Conservation (phyloP, 1,140 invertebrate genomes). For the Aphidius gifuensis region DNA sequence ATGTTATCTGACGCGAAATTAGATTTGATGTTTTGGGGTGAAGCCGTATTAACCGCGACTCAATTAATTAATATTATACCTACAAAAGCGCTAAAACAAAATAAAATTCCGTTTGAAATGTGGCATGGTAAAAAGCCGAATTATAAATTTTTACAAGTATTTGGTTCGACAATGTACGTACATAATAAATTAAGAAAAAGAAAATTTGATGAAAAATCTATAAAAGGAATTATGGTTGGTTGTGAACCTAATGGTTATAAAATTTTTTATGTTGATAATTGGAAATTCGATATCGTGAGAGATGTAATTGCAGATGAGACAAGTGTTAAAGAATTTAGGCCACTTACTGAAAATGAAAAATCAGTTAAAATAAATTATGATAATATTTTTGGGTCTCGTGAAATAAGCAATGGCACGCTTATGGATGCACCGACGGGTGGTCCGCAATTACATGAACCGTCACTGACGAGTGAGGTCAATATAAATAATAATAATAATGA, state of each 20-base stretch:
- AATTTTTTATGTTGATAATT: slow-evolving; percentile 39
- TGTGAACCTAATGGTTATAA: slow-evolving; percentile 52
- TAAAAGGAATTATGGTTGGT: slow-evolving; percentile 44
- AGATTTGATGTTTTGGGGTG: slow-evolving; percentile 40
- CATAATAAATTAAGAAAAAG: slow-evolving; percentile 45
- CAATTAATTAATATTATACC: slow-evolving; percentile 29
- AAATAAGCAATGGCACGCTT: too few species aligned
- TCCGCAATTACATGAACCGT: too few species aligned
- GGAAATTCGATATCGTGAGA: slow-evolving; percentile 40
- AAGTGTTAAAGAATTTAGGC: slow-evolving; percentile 38
- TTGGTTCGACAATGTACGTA: slow-evolving; percentile 51
- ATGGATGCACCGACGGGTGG: too few species aligned
- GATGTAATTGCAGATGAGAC: slow-evolving; percentile 49
- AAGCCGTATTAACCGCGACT: slow-evolving; percentile 44
- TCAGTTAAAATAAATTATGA: too few species aligned
- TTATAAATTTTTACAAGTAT: slow-evolving; percentile 51
- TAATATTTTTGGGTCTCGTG: too few species aligned
- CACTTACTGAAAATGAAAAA: not conserved
- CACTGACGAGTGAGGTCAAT: too few species aligned
- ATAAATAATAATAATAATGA: too few species aligned
- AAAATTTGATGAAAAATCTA: slow-evolving; percentile 49
- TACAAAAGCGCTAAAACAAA: slow-evolving; percentile 39
- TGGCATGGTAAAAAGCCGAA: slow-evolving; percentile 52
- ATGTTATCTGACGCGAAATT: slow-evolving; percentile 39
- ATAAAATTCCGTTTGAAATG: slow-evolving; percentile 51